Evolutionary conservation across 2,113 vertebrate genomes (phyloP).

Genomic region (Pelvicachromis taeniatus): DNA sequence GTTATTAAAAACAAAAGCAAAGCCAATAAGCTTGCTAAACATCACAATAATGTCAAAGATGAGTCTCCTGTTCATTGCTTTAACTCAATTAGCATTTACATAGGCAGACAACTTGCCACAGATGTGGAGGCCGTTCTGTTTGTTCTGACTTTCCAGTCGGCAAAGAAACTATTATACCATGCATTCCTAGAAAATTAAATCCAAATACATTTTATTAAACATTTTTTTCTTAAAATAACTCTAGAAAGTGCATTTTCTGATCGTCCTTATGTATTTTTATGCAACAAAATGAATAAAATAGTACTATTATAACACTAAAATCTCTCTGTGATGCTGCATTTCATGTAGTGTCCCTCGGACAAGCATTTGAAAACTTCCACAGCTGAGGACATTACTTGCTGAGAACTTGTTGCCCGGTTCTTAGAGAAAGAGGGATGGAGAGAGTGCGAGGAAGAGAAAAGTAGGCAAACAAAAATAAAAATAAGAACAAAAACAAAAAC

Average conservation of each 20-base stretch:
- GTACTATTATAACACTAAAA: neutral
- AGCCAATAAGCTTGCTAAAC: neutral
- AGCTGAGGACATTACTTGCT: neutral
- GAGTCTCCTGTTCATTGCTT: neutral
- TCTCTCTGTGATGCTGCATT: neutral
- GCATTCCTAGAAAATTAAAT: neutral
- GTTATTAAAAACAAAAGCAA: neutral
- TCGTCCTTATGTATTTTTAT: neutral
- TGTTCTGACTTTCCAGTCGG: neutral
- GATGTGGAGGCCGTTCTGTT: neutral
- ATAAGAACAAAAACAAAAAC: neutral
- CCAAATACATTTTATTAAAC: neutral
- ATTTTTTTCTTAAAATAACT: neutral
- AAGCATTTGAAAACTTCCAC: neutral
- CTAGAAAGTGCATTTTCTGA: neutral
- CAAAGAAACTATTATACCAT: fast-evolving
- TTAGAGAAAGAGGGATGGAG: neutral
- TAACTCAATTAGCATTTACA: neutral
- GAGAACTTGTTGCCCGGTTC: neutral
- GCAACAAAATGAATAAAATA: neutral
- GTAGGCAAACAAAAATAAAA: neutral
- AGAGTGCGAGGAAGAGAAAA: neutral
- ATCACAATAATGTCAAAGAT: too few species aligned
- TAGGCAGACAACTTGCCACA: neutral
- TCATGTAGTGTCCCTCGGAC: neutral